These are phyloP conservation scores for Omphaloscelis lunosa DNA, from an alignment of 2,888 invertebrate species.

Conservation along the genomic window DNA sequence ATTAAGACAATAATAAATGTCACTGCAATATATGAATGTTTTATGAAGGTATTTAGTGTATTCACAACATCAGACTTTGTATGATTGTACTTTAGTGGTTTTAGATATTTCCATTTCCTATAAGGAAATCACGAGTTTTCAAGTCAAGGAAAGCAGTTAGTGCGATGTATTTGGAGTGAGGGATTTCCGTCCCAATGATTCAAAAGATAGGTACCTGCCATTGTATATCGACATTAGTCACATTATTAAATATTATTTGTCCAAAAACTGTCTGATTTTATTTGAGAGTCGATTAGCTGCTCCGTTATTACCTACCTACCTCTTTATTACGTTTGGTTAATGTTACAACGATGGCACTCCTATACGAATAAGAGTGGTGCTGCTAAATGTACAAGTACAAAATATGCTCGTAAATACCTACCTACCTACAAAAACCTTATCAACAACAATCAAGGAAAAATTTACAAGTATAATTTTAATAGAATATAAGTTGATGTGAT, in stretches of 20 bases:
- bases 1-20: background rate
- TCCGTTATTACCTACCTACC: background rate
- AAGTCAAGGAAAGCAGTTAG: background rate
- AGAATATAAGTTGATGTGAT: background rate
- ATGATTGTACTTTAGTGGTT: background rate
- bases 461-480: background rate
- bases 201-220: background rate
- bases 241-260: background rate
- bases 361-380: no score
- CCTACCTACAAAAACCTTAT: background rate
- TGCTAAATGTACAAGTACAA: background rate
- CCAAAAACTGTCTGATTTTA: background rate
- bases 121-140: constrained; percentile 3
- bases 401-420: background rate
- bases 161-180: constrained; percentile 15
- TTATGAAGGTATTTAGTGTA: background rate
- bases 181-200: constrained; percentile 21
- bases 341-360: background rate
- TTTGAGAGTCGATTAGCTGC: background rate
- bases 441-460: background rate
- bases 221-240: constrained; percentile 2
- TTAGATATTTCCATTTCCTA: background rate
- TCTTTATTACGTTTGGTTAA: background rate
- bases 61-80: background rate
- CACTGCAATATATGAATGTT: background rate